These are phyloP conservation scores for Notoglanidium macrostoma DNA, from an alignment of 2,797 vertebrate species.

Conservation along the genomic window DNA sequence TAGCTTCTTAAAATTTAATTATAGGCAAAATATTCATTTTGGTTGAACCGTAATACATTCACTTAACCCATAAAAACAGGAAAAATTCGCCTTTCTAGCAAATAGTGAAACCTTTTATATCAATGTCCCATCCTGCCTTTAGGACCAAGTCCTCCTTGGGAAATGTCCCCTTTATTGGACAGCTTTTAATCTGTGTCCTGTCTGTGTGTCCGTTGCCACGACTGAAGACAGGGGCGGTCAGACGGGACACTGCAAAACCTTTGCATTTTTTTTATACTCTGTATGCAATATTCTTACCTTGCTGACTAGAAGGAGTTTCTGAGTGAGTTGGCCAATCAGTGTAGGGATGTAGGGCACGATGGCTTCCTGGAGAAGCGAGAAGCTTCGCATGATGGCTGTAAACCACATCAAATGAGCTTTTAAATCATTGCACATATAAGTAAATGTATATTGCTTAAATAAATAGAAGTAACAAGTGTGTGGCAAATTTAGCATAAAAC, in stretches of 20 bases:
- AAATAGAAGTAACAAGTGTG: not conserved
- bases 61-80: not conserved
- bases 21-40: not conserved
- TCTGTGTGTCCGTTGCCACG: conserved; percentile 38
- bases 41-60: not conserved
- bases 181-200: conserved; percentile 50
- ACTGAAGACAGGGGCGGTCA: conserved; percentile 34
- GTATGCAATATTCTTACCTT: conserved; percentile 80
- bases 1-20: not conserved
- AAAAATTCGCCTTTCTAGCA: not conserved
- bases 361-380: conserved; percentile 94
- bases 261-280: not conserved
- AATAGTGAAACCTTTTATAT: not conserved
- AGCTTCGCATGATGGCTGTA: conserved; percentile 97
- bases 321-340: conserved; percentile 93
- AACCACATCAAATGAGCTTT: conserved; percentile 5
- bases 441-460: not conserved
- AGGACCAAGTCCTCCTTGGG: conserved; percentile 52
- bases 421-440: not conserved
- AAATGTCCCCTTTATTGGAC: conserved; percentile 52
- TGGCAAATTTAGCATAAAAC: not conserved
- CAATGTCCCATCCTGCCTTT: conserved; percentile 54
- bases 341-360: conserved; percentile 95
- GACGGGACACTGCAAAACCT: conserved; percentile 39
- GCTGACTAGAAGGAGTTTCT: conserved; percentile 95